Base-by-base conservation (phyloP, 2,113 vertebrate species). In the Tretioscincus oriximinensis region DNA sequence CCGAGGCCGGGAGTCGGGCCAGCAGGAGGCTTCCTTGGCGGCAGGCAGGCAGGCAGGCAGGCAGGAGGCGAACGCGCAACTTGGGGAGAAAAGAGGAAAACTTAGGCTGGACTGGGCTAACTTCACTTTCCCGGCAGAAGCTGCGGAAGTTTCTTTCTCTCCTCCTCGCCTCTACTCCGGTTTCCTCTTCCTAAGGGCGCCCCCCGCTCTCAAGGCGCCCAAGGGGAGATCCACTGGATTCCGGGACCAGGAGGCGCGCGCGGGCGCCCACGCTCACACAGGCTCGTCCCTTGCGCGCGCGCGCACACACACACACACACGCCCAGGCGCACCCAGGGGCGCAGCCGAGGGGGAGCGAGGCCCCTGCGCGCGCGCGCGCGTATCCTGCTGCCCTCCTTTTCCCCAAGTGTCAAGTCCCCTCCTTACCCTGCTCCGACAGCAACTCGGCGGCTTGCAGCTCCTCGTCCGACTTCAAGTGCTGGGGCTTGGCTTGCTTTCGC, bases 401-500 rank as follows among this genome's bases (percentile, higher is more conserved):
- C 41, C 51, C 64, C 60, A 9, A 77, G 54, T 51, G 84, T 86
- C 78, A 80, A 7, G 81, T 73, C 60, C 81, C 73, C 78, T 85
- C 67, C 93, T 98, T 95, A 99, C 98, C 97, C 94, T 98, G 96
- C 86, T 97, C 96, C 22, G 97, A 96, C 89, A 96, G 95, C 93
- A 96, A 95, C 93, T 97, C 97, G 90, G 95, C 97, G 90, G 95
- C 92, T 90, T 92, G 94, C 79, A 97, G 93, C 90, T 97, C 96
- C 88, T 98, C 97, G 95, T 97, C 97, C 93, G 98, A 98, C 91
- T 95, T 97, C 94, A 99, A 98, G 93, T 99, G 98, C 96, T 99
- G 98, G 88, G 98, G 98, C 93, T 99, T 99, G 92, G 98, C 97
- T 96, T 99, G 98, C 96, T 99, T 99, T 95, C 98, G 97, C 93